phyloP scores from a whole-genome alignment of 92 coral and sea anemone species.

The Desmophyllum pertusum region DNA sequence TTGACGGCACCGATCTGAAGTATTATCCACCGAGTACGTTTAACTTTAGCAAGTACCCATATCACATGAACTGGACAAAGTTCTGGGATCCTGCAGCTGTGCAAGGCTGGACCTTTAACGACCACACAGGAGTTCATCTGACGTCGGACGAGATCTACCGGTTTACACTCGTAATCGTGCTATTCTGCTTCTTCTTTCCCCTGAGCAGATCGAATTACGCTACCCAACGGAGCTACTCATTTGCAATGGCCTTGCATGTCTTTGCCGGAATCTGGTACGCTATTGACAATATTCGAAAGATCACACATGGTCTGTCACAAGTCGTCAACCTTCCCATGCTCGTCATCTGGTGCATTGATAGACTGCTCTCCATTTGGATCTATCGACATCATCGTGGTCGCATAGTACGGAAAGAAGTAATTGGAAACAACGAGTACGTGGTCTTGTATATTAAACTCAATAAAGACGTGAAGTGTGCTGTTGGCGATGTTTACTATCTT shows the following conservation, averaged over 20 bases:
- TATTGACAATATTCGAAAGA: constrained; percentile 63
- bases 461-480: not conserved
- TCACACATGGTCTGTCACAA: constrained; percentile 61
- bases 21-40: constrained; percentile 62
- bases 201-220: constrained; percentile 58
- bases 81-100: constrained; percentile 74
- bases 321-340: constrained; percentile 54
- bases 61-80: constrained; percentile 62
- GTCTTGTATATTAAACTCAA: constrained; percentile 46
- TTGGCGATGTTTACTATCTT: constrained; percentile 58
- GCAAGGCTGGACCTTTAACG: constrained; percentile 60
- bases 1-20: constrained; percentile 58
- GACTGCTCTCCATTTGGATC: constrained; percentile 40
- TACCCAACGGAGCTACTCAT: constrained; percentile 56
- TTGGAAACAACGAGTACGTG: constrained; percentile 54
- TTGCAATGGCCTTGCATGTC: constrained; percentile 54
- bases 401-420: constrained; percentile 30
- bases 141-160: constrained; percentile 65
- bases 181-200: constrained; percentile 59
- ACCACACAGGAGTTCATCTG: constrained; percentile 59
- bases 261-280: constrained; percentile 63
- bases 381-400: constrained; percentile 48
- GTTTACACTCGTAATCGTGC: constrained; percentile 46
- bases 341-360: constrained; percentile 61
- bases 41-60: constrained; percentile 53